These are phyloP conservation scores for Ptychobarbus kaznakovi DNA, from an alignment of 2,797 vertebrate genomes.

Conservation along the genomic window DNA sequence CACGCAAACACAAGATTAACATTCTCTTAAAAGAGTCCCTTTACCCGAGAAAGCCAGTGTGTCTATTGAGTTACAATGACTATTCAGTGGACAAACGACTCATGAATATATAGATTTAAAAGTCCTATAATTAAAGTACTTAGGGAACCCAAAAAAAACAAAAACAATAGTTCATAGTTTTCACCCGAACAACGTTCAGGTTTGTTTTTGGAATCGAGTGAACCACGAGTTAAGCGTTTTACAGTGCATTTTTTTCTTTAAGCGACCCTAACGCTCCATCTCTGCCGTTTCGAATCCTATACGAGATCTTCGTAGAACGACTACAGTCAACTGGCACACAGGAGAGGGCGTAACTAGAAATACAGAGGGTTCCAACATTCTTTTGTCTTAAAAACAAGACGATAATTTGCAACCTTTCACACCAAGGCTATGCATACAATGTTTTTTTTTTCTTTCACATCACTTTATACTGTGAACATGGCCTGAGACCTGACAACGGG, in stretches of 20 bases:
- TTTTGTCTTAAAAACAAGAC: constrained; percentile 81
- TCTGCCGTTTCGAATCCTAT: constrained; percentile 57
- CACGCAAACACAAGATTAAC: constrained; percentile 76
- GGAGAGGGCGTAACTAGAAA: constrained; percentile 76
- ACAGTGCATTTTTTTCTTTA: constrained; percentile 77
- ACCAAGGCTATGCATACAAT: constrained; percentile 78
- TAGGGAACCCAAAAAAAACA: constrained; percentile 58
- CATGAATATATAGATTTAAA: constrained; percentile 66
- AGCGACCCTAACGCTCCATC: constrained; percentile 67
- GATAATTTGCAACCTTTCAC: constrained; percentile 78
- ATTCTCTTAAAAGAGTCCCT: constrained; percentile 71
- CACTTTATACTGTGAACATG: constrained; percentile 71
- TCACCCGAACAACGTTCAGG: constrained; percentile 56
- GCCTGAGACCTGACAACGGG: constrained; percentile 77
- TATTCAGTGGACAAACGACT: constrained; percentile 77
- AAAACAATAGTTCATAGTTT: constrained; percentile 62
- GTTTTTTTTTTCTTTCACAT: constrained; percentile 74
- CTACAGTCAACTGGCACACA: constrained; percentile 66
- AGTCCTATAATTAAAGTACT: constrained; percentile 63
- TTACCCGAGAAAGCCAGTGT: constrained; percentile 73
- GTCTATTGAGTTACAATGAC: constrained; percentile 74
- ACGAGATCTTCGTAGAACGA: constrained; percentile 61
- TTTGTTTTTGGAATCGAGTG: constrained; percentile 65
- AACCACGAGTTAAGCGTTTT: constrained; percentile 73
- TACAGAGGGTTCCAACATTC: constrained; percentile 79